Base-by-base conservation (phyloP, 2,888 invertebrate species). In the Alcis repandata region DNA sequence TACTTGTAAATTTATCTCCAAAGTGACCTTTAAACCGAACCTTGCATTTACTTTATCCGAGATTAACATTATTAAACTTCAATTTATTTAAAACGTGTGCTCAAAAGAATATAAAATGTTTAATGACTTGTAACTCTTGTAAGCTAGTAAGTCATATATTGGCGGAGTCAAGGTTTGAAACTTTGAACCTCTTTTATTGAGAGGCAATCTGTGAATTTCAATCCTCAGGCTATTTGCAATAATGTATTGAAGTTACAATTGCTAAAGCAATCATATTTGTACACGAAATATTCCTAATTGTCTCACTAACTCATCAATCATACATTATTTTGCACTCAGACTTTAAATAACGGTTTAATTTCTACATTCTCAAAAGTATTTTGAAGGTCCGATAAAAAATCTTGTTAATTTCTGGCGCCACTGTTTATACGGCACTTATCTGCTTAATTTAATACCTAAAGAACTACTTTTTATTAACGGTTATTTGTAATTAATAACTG, bases 21-120 rank as follows among this genome's bases (percentile, higher is more conserved):
- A 22, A 22, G n/a, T 46, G 62, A 60, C 63, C 67, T 69, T 69
- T 60, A n/a, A 45, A 46, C 11, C 20, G 27, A 72, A 63, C 81
- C 82, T 81, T 79, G 77, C 73, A 15, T 70, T 77, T 75, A 69
- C 62, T 57, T 54, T 57, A 53, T 60, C 52, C 52, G 33, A 64
- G 49, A 64, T 59, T 64, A 64, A 41, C 41, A 48, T 59, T 54
- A 66, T 66, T 63, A 66, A 59, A 15, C 20, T 36, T 51, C 45
- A 53, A 61, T 65, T 59, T 57, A 61, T 33, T 36, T 15, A 32
- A n/a, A 48, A 41, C 17, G 36, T 17, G 32, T 41, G 48, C 58
- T 9, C 20, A 63, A 57, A 62, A 48, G 32, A 49, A 56, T 49
- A 57, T 45, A 43, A 40, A 15, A 40, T 32, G 41, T 58, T 63